Evolutionary conservation across 2,113 vertebrate species (phyloP).

Genomic region (Scartelaos histophorus): DNA sequence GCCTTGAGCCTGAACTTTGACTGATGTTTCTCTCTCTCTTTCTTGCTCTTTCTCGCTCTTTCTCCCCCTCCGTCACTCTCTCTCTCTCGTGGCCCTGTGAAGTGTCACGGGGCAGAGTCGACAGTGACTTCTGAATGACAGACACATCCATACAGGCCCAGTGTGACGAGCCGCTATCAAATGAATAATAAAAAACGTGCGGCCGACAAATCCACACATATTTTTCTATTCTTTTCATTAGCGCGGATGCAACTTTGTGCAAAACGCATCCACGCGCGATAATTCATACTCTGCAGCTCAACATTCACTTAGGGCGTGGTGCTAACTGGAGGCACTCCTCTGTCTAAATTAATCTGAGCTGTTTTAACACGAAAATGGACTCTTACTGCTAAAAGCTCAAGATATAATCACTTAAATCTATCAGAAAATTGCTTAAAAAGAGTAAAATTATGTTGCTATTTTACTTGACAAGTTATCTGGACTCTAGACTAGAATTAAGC

Average conservation of each 20-base stretch:
- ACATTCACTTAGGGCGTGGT: too few relatives aligned
- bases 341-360: too few relatives aligned
- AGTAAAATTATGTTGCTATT: too few relatives aligned
- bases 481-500: too few relatives aligned
- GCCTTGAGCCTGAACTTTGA: slow-evolving; percentile 57
- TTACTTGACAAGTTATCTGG: too few relatives aligned
- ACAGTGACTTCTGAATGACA: slow-evolving; percentile 62
- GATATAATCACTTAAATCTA: too few relatives aligned
- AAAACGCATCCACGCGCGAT: not conserved
- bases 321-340: too few relatives aligned
- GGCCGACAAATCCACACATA: slow-evolving; percentile 2
- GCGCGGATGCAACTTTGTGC: not conserved
- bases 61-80: not conserved
- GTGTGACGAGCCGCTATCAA: slow-evolving; percentile 39
- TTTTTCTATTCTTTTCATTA: not conserved
- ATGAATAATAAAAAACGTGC: slow-evolving; percentile 42
- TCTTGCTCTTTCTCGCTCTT: not conserved
- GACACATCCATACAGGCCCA: slow-evolving; percentile 36
- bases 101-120: slow-evolving; percentile 67
- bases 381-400: too few relatives aligned
- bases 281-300: not conserved
- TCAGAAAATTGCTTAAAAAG: too few relatives aligned
- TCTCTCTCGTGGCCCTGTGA: slow-evolving; percentile 30
- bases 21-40: slow-evolving; percentile 37
- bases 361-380: too few relatives aligned